A percentile compares a stretch with the other conserved stretches of the same genome.
Evolutionary conservation across 2,113 vertebrate species (phyloP).

Genomic region (Micromys minutus): DNA sequence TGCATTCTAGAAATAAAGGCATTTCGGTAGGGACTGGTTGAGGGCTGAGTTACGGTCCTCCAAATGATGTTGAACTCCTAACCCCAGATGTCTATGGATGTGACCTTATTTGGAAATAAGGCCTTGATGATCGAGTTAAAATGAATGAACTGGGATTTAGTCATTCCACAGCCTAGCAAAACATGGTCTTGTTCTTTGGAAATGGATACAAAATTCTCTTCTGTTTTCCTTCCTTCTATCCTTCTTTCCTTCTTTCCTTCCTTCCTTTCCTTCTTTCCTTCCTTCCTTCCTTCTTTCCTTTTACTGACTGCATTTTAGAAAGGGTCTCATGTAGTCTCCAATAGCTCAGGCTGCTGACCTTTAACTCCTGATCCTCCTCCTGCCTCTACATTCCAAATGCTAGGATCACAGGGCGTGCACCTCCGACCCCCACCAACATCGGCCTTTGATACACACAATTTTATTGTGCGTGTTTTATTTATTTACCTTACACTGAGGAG

Average conservation of each 20-base stretch:
- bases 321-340: background rate
- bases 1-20: background rate
- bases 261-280: background rate
- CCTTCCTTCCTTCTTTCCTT: background rate
- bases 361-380: background rate
- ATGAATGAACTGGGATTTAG: background rate
- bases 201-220: background rate
- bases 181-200: background rate
- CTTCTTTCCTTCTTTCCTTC: accelerated
- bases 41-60: background rate
- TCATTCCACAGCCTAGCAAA: background rate
- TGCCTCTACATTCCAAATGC: background rate
- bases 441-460: background rate
- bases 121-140: background rate
- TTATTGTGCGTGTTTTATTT: background rate
- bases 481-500: background rate
- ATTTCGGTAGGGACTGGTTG: background rate
- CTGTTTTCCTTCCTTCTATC: too few relatives aligned
- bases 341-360: background rate
- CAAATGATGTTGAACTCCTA: background rate
- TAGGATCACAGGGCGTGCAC: background rate
- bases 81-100: background rate
- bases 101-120: background rate
- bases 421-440: background rate
- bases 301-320: background rate